A percentile compares a stretch with the other conserved stretches of the same genome.
Evolutionary conservation across 2,888 invertebrate genomes (phyloP).

Genomic region (Autographa gamma): DNA sequence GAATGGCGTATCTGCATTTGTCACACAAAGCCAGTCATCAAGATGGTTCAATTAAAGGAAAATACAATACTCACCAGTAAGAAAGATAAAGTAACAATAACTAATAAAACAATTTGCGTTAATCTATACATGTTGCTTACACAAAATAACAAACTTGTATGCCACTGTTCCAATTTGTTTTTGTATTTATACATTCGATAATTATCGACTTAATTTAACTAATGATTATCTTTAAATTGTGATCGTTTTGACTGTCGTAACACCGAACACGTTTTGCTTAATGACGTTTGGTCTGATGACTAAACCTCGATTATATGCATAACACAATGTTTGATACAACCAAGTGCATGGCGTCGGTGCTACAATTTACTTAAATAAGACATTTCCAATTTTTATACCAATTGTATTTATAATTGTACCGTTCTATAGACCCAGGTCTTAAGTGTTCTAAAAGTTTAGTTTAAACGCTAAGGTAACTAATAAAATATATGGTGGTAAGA

Average conservation of each 20-base stretch:
- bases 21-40: background rate
- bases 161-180: background rate
- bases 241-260: background rate
- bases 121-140: constrained; percentile 14
- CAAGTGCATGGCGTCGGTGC: too few relatives aligned
- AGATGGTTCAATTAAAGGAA: background rate
- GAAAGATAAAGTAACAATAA: background rate
- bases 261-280: background rate
- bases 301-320: too few relatives aligned
- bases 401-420: too few relatives aligned
- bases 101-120: constrained; percentile 9
- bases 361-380: too few relatives aligned
- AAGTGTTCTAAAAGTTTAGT: too few relatives aligned
- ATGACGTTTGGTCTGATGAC: background rate
- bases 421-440: too few relatives aligned
- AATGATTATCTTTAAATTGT: background rate
- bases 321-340: too few relatives aligned
- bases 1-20: too few relatives aligned
- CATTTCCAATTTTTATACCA: too few relatives aligned
- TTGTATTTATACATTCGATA: background rate
- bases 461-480: too few relatives aligned
- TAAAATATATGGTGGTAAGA: too few relatives aligned
- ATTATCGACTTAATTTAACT: background rate
- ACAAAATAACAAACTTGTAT: constrained; percentile 5
- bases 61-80: constrained; percentile 10